These are phyloP conservation scores for Synergus laeviventris DNA, from an alignment of 2,888 invertebrate species.

Conservation along the genomic window DNA sequence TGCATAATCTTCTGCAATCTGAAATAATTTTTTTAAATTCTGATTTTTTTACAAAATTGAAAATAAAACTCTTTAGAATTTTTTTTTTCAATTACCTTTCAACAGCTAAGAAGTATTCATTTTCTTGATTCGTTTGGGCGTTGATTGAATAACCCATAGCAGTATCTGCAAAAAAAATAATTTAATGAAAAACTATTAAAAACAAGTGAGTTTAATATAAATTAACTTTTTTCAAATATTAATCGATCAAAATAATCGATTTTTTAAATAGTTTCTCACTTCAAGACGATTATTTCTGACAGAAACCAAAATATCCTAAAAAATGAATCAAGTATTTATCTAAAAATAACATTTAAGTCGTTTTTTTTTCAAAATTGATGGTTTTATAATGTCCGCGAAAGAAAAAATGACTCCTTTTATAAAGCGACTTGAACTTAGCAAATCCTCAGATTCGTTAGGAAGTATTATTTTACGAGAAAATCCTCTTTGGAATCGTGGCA, in stretches of 20 bases:
- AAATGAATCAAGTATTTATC: not conserved
- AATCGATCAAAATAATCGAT: not conserved
- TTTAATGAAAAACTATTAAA: not conserved
- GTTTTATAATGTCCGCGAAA: not conserved
- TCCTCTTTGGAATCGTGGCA: conserved; percentile 12
- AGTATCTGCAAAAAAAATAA: conserved; percentile 65
- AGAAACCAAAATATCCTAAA: not conserved
- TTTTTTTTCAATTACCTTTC: conserved; percentile 67
- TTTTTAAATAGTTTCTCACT: not conserved
- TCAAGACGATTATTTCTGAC: not conserved
- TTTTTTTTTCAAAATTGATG: not conserved
- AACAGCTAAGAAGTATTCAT: conserved; percentile 74
- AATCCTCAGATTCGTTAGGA: conserved; percentile 21
- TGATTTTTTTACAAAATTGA: not conserved
- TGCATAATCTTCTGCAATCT: conserved; percentile 74
- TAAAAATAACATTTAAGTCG: not conserved
- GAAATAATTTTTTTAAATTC: conserved; percentile 33
- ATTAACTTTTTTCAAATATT: not conserved
- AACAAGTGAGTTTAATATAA: not conserved
- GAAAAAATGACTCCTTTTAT: conserved; percentile 3
- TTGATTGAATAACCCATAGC: conserved; percentile 75
- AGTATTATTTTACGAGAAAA: conserved; percentile 13
- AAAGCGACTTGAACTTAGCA: not conserved
- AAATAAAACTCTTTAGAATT: too few relatives aligned
- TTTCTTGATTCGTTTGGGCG: conserved; percentile 71